phyloP scores from a whole-genome alignment of 1,140 invertebrate genomes.

The Megalonaias nervosa region DNA sequence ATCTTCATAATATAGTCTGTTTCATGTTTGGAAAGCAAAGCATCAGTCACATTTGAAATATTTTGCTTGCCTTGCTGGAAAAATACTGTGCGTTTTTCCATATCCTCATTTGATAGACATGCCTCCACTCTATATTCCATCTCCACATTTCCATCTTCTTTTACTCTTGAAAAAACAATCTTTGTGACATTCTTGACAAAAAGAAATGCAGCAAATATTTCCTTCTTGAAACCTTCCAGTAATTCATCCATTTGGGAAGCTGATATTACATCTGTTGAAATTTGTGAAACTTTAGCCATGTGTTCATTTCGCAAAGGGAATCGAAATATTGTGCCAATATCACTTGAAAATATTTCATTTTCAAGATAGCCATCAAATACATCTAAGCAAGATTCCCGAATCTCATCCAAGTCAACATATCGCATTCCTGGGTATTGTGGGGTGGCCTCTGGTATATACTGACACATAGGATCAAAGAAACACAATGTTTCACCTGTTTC shows the following conservation, averaged over 20 bases:
- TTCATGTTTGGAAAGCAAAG: too few species aligned
- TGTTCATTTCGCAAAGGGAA: slow-evolving; percentile 10
- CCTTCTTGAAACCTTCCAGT: slow-evolving; percentile 18
- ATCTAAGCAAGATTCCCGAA: slow-evolving; percentile 46
- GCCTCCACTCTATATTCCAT: slow-evolving; percentile 36
- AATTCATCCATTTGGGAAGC: slow-evolving; percentile 19
- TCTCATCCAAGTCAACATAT: slow-evolving; percentile 24
- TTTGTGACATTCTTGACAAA: slow-evolving; percentile 58
- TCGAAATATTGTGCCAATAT: too few species aligned
- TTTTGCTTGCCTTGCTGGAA: too few species aligned
- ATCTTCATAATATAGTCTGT: too few species aligned
- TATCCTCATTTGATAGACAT: slow-evolving; percentile 21
- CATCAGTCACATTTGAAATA: too few species aligned
- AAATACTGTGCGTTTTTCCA: slow-evolving; percentile 23
- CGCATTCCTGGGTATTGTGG: too few species aligned
- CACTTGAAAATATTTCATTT: too few species aligned
- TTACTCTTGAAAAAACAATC: slow-evolving; percentile 53
- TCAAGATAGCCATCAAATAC: slow-evolving; percentile 30
- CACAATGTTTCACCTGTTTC: slow-evolving; percentile 44
- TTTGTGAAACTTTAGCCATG: slow-evolving; percentile 48
- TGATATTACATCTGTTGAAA: slow-evolving; percentile 39
- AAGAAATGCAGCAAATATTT: slow-evolving; percentile 49
- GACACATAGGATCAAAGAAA: slow-evolving; percentile 61
- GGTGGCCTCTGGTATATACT: slow-evolving; percentile 31
- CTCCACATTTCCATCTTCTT: background rate